Evolutionary conservation across 2,888 invertebrate genomes (phyloP).

Genomic region (Diarsia mendica): DNA sequence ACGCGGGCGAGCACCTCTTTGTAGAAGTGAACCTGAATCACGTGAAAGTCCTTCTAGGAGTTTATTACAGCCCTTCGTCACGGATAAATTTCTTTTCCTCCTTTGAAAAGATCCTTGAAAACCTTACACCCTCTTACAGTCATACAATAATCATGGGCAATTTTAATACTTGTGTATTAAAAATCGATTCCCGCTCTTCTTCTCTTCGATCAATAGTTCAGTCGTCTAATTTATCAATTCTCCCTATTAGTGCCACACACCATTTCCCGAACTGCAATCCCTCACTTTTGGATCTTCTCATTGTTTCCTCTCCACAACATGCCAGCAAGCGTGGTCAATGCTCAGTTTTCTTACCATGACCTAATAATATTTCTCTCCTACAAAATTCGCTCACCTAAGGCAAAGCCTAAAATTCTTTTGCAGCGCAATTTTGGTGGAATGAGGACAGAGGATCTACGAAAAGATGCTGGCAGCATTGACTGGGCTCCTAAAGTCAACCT

Average conservation of each 20-base stretch:
- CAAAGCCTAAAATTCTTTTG: no score
- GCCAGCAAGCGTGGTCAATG: no score
- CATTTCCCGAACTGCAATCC: background rate
- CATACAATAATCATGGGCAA: background rate
- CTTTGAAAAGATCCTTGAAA: background rate
- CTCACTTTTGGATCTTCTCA: background rate
- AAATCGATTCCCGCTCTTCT: background rate
- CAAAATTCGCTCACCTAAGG: no score
- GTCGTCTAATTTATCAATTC: background rate
- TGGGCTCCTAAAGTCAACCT: background rate
- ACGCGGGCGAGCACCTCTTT: no score
- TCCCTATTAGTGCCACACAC: background rate
- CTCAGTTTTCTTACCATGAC: no score
- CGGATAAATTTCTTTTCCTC: no score
- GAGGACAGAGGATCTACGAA: background rate
- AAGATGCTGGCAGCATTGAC: background rate
- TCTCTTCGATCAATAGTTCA: background rate
- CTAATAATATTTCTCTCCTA: no score
- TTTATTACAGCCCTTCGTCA: no score
- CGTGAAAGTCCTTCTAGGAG: background rate
- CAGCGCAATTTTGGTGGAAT: no score
- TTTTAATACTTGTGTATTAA: background rate
- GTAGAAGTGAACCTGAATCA: background rate
- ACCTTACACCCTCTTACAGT: background rate
- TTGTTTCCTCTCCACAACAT: no score